Evolutionary conservation across 2,797 vertebrate species (phyloP).

Genomic region (Dromococcyx pavoninus): DNA sequence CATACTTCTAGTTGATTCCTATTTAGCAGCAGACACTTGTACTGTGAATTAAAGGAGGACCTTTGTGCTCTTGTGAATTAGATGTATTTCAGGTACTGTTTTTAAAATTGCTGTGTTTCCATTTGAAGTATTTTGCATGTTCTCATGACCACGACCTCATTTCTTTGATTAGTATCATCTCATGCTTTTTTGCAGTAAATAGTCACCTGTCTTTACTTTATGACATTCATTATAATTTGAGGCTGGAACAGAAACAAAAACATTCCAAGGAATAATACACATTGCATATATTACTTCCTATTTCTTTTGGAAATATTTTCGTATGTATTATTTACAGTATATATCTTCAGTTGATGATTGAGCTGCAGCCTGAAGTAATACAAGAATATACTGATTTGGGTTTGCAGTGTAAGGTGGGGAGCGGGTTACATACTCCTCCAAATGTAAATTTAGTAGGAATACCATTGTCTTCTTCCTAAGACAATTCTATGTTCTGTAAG

Average conservation of each 20-base stretch:
- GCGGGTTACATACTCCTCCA: not conserved
- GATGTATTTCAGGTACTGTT: not conserved
- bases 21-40: not conserved
- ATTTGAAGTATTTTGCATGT: not conserved
- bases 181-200: not conserved
- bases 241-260: not conserved
- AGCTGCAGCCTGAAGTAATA: not conserved
- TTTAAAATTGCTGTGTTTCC: not conserved
- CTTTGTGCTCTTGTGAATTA: not conserved
- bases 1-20: not conserved
- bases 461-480: not conserved
- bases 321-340: not conserved
- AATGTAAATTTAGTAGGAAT: not conserved
- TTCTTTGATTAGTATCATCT: not conserved
- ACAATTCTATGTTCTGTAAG: not conserved
- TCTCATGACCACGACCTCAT: not conserved
- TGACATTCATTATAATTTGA: slow-evolving; percentile 5
- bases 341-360: not conserved
- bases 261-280: not conserved
- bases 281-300: not conserved
- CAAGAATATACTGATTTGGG: not conserved
- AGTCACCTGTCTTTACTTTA: not conserved
- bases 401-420: not conserved
- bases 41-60: not conserved
- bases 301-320: not conserved